Evolutionary conservation across 37 sponge, comb jelly and placozoan genomes (phyloP), one percentile per base, ranked within the genome.

Genomic region (Mnemiopsis leidyi): DNA sequence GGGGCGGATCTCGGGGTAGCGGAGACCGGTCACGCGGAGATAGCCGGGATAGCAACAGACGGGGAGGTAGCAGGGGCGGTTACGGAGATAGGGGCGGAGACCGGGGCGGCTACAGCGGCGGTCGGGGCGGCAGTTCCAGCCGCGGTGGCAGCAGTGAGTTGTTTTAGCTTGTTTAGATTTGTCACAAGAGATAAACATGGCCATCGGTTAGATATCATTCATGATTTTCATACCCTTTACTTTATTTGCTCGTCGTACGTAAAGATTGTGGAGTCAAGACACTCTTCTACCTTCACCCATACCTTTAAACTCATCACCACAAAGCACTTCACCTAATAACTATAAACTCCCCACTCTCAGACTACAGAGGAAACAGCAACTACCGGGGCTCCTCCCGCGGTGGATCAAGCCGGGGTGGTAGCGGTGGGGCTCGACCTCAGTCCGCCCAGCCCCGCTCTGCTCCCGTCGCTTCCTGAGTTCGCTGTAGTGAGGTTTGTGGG

Each of bases 61-160:
- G 90, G 36, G 90, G 90, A 18, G 90, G 90, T 39, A 29, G 21
- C 18, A 40, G 90, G 39, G 90, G 90, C 0, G 90, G 48, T 39
- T 28, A 25, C 29, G 28, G 90, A 26, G 90, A 37, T 29, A 21
- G 29, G 21, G 73, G 73, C 2, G 61, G 61, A 48, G 61, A 48
- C 61, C 5, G 61, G 61, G 61, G 61, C 13, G 61, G 61, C 5
- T 48, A 48, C 13, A 48, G 61, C 61, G 13, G 9, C 13, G 61
- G 61, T 48, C 5, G 61, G 13, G 61, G 61, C 13, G 61, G 61
- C 5, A 13, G 9, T 18, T 5, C 9, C 5, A 48, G 13, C 61
- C 61, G 61, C 13, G 61, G 61, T 18, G 13, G 9, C 13, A 13
- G 61, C 61, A 48, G 61, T 48, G 61, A 48, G 61, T 48, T 48